These are phyloP conservation scores for Drosophila limbata DNA, from an alignment of 2,888 invertebrate genomes.

Conservation along the genomic window DNA sequence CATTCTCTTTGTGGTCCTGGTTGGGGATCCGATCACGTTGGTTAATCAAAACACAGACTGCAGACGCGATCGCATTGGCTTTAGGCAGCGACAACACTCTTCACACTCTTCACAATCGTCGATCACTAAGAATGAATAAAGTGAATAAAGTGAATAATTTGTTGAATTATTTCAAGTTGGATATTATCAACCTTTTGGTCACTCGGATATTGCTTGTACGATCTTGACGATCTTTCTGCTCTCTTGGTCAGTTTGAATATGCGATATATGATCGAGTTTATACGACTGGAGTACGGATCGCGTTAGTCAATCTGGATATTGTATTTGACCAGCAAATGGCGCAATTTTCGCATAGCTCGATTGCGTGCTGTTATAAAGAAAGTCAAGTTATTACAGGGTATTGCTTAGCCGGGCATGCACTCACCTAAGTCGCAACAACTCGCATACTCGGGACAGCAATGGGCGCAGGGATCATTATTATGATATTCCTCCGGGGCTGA, in stretches of 20 bases:
- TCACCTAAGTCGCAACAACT: slow-evolving; percentile 59
- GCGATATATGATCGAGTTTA: slow-evolving; percentile 15
- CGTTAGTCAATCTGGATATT: slow-evolving; percentile 68
- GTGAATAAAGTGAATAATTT: neutral
- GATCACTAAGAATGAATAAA: slow-evolving; percentile 9
- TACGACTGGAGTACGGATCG: slow-evolving; percentile 13
- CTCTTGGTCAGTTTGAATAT: slow-evolving; percentile 7
- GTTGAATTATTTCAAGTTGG: neutral
- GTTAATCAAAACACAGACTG: slow-evolving; percentile 61
- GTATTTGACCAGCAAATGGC: slow-evolving; percentile 82
- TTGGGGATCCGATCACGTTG: slow-evolving; percentile 3
- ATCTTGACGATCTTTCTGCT: slow-evolving; percentile 4
- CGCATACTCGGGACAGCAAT: slow-evolving; percentile 53
- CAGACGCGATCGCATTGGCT: slow-evolving; percentile 58
- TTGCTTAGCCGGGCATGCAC: neutral
- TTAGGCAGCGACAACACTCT: slow-evolving; percentile 42
- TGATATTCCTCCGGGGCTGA: neutral
- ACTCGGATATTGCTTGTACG: slow-evolving; percentile 20
- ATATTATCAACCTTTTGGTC: neutral
- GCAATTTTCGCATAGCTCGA: slow-evolving; percentile 82
- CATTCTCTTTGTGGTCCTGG: neutral
- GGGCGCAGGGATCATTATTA: slow-evolving; percentile 15
- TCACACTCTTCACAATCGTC: slow-evolving; percentile 42
- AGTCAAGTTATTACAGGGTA: neutral
- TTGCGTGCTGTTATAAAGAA: slow-evolving; percentile 74